Conservation (phyloP, 2,113 vertebrate species). For the Tichodroma muraria region DNA sequence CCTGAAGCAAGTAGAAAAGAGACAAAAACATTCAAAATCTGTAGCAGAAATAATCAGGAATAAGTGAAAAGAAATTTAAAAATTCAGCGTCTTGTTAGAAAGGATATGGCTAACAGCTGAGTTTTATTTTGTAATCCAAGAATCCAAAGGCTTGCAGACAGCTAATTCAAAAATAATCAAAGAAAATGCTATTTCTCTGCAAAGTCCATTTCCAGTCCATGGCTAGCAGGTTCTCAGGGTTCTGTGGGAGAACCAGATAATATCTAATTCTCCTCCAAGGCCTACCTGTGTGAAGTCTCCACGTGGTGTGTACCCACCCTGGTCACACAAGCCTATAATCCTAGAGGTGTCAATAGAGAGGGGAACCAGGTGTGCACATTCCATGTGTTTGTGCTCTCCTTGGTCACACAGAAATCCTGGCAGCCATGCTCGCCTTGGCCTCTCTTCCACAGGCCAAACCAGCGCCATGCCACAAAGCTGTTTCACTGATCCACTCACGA, state of each 20-base stretch:
- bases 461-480: not conserved
- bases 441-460: not conserved
- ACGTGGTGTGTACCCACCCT: accelerated
- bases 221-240: not conserved
- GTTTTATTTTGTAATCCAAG: not conserved
- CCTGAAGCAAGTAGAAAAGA: not conserved
- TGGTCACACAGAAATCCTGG: not conserved
- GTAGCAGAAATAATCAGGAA: not conserved
- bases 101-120: not conserved
- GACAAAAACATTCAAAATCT: not conserved
- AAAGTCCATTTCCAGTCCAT: not conserved
- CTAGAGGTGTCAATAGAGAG: not conserved
- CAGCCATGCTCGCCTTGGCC: not conserved
- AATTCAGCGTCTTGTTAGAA: not conserved
- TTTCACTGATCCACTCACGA: not conserved
- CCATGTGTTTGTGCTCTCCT: not conserved
- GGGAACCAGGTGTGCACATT: not conserved
- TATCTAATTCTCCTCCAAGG: not conserved
- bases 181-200: not conserved
- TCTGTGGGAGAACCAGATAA: not conserved
- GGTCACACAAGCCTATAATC: not conserved
- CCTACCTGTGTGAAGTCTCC: not conserved
- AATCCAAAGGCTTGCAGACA: not conserved
- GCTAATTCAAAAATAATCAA: not conserved
- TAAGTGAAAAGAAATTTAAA: not conserved